phyloP scores from a whole-genome alignment of 1,140 invertebrate species.

The Acyrthosiphon pisum region DNA sequence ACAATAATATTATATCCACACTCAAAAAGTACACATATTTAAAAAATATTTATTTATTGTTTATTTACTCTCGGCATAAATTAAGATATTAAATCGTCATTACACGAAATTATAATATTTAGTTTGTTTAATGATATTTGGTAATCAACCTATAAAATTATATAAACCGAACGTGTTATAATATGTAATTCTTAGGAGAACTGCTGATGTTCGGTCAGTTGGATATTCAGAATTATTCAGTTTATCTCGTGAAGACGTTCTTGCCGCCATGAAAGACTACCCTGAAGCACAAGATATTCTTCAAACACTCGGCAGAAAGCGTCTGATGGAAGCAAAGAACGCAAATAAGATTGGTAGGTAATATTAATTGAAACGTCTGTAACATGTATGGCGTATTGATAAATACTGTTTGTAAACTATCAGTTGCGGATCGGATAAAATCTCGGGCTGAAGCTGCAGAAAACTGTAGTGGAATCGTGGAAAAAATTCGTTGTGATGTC shows the following conservation, averaged over 20 bases:
- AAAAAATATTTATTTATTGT: neutral
- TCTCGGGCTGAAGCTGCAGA: slow-evolving; percentile 37
- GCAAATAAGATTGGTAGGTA: slow-evolving; percentile 60
- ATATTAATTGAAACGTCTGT: neutral
- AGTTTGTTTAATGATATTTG: neutral
- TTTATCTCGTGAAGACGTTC: slow-evolving; percentile 90
- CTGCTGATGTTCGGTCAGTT: slow-evolving; percentile 93
- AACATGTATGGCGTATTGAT: neutral
- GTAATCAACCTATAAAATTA: neutral
- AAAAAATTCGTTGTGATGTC: slow-evolving; percentile 82
- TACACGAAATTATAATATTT: neutral
- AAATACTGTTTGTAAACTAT: neutral
- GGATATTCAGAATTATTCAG: slow-evolving; percentile 96
- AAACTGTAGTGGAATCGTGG: slow-evolving; percentile 78
- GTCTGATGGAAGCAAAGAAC: slow-evolving; percentile 81
- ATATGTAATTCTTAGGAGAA: slow-evolving; percentile 73
- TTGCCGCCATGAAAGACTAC: slow-evolving; percentile 95
- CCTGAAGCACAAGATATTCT: slow-evolving; percentile 94
- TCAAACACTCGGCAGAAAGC: slow-evolving; percentile 83
- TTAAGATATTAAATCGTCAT: neutral
- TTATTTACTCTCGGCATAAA: neutral
- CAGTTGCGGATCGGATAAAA: slow-evolving; percentile 64
- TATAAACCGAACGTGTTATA: neutral
- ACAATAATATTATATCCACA: neutral
- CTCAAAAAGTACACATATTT: too few species aligned